Percentiles rank a stretch among this genome's conserved stretches.
These are phyloP conservation scores for Leptobrachium leishanense DNA, from an alignment of 2,113 vertebrate genomes.

Conservation along the genomic window DNA sequence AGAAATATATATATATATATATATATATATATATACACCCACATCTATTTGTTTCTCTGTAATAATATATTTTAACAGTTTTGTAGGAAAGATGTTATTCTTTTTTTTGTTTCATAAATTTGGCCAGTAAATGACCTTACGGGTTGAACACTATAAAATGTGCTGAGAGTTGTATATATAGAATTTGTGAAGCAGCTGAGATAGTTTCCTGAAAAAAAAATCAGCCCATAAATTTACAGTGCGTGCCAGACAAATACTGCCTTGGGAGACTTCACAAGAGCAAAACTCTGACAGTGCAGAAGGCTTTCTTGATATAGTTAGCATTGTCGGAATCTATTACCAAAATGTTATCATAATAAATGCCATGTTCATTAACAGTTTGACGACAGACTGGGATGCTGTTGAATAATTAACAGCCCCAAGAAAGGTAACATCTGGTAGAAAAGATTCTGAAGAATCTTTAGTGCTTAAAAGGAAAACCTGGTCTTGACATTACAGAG, in stretches of 20 bases:
- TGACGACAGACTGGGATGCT: slow-evolving; percentile 34
- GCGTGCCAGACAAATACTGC: slow-evolving; percentile 47
- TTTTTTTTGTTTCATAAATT: not conserved
- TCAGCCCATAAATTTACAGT: slow-evolving; percentile 46
- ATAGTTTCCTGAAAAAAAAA: slow-evolving; percentile 45
- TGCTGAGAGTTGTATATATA: slow-evolving; percentile 24
- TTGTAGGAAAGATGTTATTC: not conserved
- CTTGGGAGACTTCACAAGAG: slow-evolving; percentile 41
- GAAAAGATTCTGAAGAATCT: slow-evolving; percentile 20
- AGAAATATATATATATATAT: too few relatives aligned
- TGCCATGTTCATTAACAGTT: slow-evolving; percentile 48
- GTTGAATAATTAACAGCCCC: slow-evolving; percentile 45
- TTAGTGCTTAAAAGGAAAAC: slow-evolving; percentile 16
- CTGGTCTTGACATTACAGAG: not conserved
- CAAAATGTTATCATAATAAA: slow-evolving; percentile 50
- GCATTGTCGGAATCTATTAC: slow-evolving; percentile 48
- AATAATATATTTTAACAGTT: not conserved
- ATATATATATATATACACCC: too few relatives aligned
- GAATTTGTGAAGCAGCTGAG: slow-evolving; percentile 36
- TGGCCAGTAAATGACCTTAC: slow-evolving; percentile 20
- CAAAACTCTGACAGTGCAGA: slow-evolving; percentile 42
- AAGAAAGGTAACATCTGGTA: slow-evolving; percentile 45
- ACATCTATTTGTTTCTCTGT: too few relatives aligned
- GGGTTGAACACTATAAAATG: slow-evolving; percentile 13
- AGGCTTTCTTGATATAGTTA: slow-evolving; percentile 44